Conservation (phyloP, 1,140 invertebrate species). For the Probaryconus sp. region DNA sequence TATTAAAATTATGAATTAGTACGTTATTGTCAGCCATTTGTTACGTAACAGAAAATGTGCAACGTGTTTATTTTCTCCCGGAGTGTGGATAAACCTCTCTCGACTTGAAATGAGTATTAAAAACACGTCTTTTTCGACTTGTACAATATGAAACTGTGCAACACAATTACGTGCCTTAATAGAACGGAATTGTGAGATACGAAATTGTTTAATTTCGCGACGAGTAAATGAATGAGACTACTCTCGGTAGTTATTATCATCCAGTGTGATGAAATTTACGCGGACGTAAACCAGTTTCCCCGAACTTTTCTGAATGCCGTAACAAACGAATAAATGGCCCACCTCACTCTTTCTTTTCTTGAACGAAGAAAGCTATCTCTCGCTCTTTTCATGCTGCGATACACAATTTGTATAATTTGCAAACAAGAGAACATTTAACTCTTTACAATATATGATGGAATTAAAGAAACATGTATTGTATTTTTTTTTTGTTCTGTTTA, state of each 20-base stretch:
- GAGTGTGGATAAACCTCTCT: constrained; percentile 18
- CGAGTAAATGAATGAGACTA: constrained; percentile 56
- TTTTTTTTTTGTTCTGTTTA: too few species aligned
- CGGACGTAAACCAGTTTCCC: constrained; percentile 59
- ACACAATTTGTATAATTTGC: constrained; percentile 43
- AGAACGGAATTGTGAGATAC: constrained; percentile 58
- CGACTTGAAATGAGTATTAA: constrained; percentile 39
- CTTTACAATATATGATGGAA: too few species aligned
- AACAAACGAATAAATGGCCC: constrained; percentile 57
- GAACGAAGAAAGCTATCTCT: constrained; percentile 48
- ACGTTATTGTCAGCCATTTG: too few species aligned
- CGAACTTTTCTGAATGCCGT: constrained; percentile 44
- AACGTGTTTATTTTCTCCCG: constrained; percentile 42
- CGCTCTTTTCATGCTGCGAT: constrained; percentile 26
- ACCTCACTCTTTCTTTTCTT: constrained; percentile 48
- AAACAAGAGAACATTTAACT: too few species aligned
- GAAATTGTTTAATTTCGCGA: constrained; percentile 58
- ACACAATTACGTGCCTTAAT: constrained; percentile 57
- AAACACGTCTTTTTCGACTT: constrained; percentile 34
- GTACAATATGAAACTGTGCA: constrained; percentile 36
- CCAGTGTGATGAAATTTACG: constrained; percentile 60
- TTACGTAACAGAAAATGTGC: constrained; percentile 20
- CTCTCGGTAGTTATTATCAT: constrained; percentile 59
- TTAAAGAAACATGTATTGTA: too few species aligned
- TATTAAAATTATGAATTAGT: too few species aligned